Evolutionary conservation across 2,113 vertebrate genomes (phyloP).

Genomic region (Gopherus evgoodei): DNA sequence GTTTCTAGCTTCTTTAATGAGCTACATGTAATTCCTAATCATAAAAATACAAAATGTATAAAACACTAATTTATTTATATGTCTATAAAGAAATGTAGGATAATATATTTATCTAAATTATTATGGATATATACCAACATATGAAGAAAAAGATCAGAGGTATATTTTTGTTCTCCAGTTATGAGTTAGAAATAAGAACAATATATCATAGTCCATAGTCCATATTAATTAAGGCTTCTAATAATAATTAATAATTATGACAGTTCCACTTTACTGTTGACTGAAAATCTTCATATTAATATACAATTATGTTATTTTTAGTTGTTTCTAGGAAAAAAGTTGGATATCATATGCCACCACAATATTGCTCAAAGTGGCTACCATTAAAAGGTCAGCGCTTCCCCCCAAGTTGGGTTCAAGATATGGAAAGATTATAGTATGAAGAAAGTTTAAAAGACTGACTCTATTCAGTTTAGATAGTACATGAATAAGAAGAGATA

Average conservation of each 20-base stretch:
- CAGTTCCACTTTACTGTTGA: background rate
- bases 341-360: background rate
- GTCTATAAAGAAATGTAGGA: background rate
- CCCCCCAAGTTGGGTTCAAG: no score
- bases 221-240: background rate
- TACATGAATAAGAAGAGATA: background rate
- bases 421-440: background rate
- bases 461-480: background rate
- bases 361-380: background rate
- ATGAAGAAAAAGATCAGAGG: background rate
- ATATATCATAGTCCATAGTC: background rate
- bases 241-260: background rate
- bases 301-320: rapidly evolving
- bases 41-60: background rate
- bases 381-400: background rate
- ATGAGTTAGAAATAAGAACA: background rate
- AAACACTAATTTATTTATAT: background rate
- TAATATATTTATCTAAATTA: background rate
- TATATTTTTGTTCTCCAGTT: background rate
- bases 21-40: background rate
- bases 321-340: background rate
- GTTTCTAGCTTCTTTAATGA: background rate
- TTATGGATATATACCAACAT: background rate
- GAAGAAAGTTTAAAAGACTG: background rate
- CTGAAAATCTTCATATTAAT: background rate